A percentile compares a stretch with the other conserved stretches of the same genome.
These are phyloP conservation scores for Lordiphosa fenestrarum DNA, from an alignment of 2,888 invertebrate genomes.

Conservation along the genomic window DNA sequence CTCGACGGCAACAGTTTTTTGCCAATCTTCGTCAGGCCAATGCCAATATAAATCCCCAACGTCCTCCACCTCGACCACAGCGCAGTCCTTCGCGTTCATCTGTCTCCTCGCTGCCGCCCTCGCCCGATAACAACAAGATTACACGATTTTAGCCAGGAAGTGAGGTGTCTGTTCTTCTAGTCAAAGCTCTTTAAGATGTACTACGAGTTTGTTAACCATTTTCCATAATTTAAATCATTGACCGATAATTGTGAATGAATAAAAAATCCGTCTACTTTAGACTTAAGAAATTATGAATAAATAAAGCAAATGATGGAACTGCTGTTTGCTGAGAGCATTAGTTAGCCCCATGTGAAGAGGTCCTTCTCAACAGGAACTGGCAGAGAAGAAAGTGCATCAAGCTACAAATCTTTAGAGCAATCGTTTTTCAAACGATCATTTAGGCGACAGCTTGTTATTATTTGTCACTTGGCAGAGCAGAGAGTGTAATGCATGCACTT, in stretches of 20 bases:
- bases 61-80: constrained; percentile 68
- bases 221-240: constrained; percentile 15
- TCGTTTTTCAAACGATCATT: no score
- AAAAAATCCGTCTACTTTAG: constrained; percentile 25
- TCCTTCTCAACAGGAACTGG: no score
- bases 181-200: constrained; percentile 44
- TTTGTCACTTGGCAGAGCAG: no score
- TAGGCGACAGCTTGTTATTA: no score
- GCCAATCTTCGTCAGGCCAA: constrained; percentile 79
- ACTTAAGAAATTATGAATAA: constrained; percentile 24
- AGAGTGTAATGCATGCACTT: no score
- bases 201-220: constrained; percentile 36
- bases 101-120: constrained; percentile 77
- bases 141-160: constrained; percentile 76
- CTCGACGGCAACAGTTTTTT: constrained; percentile 79
- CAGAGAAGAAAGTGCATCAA: no score
- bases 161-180: constrained; percentile 37
- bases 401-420: no score
- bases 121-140: constrained; percentile 78
- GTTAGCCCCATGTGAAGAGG: no score
- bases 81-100: constrained; percentile 76
- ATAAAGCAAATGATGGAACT: not conserved
- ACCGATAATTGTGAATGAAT: constrained; percentile 23
- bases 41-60: constrained; percentile 77
- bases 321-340: no score